Evolutionary conservation across 2,888 invertebrate species (phyloP).

Genomic region (Stenchaetothrips biformis): DNA sequence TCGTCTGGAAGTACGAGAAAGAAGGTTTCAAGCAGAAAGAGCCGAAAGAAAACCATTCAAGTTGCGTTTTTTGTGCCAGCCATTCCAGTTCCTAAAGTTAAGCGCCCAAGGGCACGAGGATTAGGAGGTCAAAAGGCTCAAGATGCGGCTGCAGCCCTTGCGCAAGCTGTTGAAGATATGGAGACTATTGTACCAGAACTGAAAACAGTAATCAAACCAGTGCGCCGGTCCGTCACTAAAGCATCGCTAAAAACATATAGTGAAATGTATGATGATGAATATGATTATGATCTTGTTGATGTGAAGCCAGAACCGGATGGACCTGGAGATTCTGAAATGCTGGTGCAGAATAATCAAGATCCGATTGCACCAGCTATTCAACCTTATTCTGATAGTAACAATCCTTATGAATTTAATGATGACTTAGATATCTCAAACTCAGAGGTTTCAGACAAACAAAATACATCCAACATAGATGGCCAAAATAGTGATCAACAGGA

Average conservation of each 20-base stretch:
- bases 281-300: background rate
- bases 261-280: background rate
- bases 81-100: background rate
- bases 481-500: background rate
- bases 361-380: no score
- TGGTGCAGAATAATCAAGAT: no score
- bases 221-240: background rate
- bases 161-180: background rate
- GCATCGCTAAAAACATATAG: background rate
- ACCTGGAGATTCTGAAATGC: no score
- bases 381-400: no score
- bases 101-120: background rate
- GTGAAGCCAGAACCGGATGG: background rate
- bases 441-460: no score
- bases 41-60: background rate
- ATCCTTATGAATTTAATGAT: no score
- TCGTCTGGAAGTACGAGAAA: background rate
- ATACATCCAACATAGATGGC: no score
- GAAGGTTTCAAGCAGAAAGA: background rate
- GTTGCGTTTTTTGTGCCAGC: background rate
- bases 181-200: background rate
- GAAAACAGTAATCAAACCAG: conserved; percentile 8
- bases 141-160: background rate
- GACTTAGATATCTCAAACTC: no score
- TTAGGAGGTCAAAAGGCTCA: background rate